Conservation (phyloP, 2,113 vertebrate species). For the Rhodinocichla rosea region DNA sequence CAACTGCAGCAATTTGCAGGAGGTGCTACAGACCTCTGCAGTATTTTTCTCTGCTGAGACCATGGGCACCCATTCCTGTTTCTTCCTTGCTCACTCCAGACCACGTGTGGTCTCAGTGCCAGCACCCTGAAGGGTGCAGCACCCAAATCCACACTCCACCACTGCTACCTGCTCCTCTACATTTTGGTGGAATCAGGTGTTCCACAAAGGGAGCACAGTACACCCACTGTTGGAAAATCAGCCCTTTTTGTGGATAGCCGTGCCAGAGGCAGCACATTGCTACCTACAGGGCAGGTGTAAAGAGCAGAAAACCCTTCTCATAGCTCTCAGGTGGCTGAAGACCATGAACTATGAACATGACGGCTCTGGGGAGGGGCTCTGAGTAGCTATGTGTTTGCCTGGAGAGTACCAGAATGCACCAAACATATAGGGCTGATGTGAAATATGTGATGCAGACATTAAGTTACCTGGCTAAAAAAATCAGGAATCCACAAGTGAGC, state of each 20-base stretch:
- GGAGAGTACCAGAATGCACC: neutral
- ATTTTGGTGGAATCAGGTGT: neutral
- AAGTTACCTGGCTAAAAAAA: neutral
- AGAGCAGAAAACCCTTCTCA: neutral
- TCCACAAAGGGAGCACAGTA: neutral
- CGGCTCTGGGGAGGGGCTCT: fast-evolving
- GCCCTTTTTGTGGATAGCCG: neutral
- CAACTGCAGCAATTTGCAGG: neutral
- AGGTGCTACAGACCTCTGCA: neutral
- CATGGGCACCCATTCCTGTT: neutral
- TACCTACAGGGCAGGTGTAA: neutral
- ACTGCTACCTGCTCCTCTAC: neutral
- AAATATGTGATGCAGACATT: neutral
- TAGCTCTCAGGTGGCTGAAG: neutral
- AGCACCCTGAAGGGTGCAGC: fast-evolving
- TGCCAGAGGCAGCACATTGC: neutral
- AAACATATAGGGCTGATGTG: neutral
- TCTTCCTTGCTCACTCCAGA: neutral
- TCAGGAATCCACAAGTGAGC: neutral
- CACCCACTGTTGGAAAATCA: fast-evolving
- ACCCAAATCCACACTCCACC: fast-evolving
- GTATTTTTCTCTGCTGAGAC: neutral
- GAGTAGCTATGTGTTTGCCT: neutral
- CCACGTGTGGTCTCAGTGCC: fast-evolving
- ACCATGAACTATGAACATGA: neutral